Evolutionary conservation across 1,140 invertebrate genomes (phyloP).

Genomic region (Danaus melanippus): DNA sequence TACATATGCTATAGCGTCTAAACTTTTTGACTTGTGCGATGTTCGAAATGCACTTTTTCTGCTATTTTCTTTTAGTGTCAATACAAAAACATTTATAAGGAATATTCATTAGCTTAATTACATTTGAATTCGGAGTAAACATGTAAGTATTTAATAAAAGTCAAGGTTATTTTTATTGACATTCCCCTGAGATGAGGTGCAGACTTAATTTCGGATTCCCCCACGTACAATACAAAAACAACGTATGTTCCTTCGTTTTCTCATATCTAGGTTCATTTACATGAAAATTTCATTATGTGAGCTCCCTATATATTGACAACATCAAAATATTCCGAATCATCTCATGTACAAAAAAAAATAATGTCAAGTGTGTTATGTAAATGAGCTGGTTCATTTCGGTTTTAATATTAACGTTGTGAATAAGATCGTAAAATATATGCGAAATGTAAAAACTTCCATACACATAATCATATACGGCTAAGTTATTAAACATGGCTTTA

Average conservation of each 20-base stretch:
- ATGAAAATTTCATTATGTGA: constrained; percentile 38
- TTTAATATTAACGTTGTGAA: too few relatives aligned
- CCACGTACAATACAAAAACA: constrained; percentile 21
- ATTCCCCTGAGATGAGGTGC: constrained; percentile 2
- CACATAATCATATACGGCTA: too few relatives aligned
- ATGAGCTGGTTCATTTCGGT: too few relatives aligned
- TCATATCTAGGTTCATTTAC: constrained; percentile 32
- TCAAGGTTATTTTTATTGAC: constrained; percentile 4
- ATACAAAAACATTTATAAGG: too few relatives aligned
- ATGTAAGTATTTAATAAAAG: not conserved
- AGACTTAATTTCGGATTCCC: constrained; percentile 18
- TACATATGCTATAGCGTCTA: constrained; percentile 18
- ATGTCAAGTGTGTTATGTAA: too few relatives aligned
- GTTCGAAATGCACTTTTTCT: too few relatives aligned
- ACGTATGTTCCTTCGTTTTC: constrained; percentile 24
- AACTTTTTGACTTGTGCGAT: constrained; percentile 10
- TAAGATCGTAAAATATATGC: too few relatives aligned
- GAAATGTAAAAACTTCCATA: too few relatives aligned
- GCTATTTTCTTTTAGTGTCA: too few relatives aligned
- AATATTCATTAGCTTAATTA: too few relatives aligned
- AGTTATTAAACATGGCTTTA: too few relatives aligned
- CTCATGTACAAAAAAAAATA: constrained; percentile 17
- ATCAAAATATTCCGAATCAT: constrained; percentile 31
- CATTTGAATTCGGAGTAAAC: too few relatives aligned
- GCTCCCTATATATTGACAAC: constrained; percentile 35